Percentiles rank a stretch among this genome's conserved stretches.
Evolutionary conservation across 2,888 invertebrate genomes (phyloP).

Genomic region (Drosophila robusta): DNA sequence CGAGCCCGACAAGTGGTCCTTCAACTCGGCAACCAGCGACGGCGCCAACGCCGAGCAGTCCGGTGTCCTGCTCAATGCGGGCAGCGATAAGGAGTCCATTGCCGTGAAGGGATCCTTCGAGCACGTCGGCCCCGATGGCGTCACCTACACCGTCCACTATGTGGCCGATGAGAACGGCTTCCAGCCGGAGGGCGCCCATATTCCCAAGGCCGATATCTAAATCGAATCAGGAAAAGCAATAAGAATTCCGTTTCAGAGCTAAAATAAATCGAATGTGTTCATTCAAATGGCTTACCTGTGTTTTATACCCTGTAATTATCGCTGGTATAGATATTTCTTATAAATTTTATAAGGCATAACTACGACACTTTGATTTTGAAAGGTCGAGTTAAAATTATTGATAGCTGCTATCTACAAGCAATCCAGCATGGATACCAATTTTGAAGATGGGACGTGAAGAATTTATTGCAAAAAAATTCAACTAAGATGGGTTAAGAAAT

Average conservation of each 20-base stretch:
- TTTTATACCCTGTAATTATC: too few relatives aligned
- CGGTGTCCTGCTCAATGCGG: background rate
- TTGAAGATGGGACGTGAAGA: too few relatives aligned
- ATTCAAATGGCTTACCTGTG: too few relatives aligned
- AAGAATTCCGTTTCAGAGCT: background rate
- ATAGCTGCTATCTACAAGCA: too few relatives aligned
- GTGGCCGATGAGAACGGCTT: constrained; percentile 17
- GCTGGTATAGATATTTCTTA: too few relatives aligned
- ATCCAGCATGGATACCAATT: too few relatives aligned
- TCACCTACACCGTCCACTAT: background rate
- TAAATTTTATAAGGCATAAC: too few relatives aligned
- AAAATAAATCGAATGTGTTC: constrained; percentile 7
- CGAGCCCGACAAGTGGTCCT: constrained; percentile 9
- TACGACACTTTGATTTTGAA: too few relatives aligned
- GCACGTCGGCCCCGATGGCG: constrained; percentile 8
- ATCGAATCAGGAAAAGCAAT: background rate
- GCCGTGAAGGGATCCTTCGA: constrained; percentile 15
- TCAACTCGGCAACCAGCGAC: constrained; percentile 22
- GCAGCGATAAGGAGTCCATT: background rate
- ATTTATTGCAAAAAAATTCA: too few relatives aligned
- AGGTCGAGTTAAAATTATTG: too few relatives aligned
- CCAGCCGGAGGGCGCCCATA: constrained; percentile 4
- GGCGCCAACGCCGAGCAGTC: constrained; percentile 11
- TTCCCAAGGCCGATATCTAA: constrained; percentile 1
- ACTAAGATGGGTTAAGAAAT: too few relatives aligned